Evolutionary conservation across 2,113 vertebrate species (phyloP), one percentile per base, ranked within the genome.

Genomic region (Octodon degus): DNA sequence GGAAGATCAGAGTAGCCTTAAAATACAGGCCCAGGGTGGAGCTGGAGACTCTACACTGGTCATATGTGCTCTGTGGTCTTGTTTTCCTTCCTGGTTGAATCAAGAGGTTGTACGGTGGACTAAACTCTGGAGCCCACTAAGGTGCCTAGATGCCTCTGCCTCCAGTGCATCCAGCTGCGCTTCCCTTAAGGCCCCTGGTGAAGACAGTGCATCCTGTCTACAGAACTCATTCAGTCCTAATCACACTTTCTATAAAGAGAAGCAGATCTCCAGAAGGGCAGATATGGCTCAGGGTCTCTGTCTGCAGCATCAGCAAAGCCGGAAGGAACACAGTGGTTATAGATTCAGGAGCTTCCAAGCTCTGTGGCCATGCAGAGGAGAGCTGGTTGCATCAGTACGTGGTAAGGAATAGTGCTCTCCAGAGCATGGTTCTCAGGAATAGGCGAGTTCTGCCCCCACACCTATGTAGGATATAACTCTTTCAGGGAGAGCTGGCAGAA

Each of bases 1-100:
- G 83, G 87, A 76, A 53, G 53, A 85, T 86, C 89, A 50, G 24
- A 5, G 65, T 93, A 96, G 96, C 97, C 96, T 98, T 96, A 97
- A 93, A 84, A 83, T 70, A 47, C 62, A 86, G 58, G 53, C 89
- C 72, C 65, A 47, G 74, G 43, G 58, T 89, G 79, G 89, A 92
- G 63, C 89, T 89, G 70, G 89, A 67, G 58, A 89, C 55, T 25
- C 72, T 60, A 25, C 83, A 34, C 40, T 94, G 93, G 70, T 77
- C 40, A 53, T 55, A 65, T 27, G 25, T 63, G 25, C 43, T 62
- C 40, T 32, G 11, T 62, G 43, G 70, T 63, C 85, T 94, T 79
- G 22, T 62, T 92, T 80, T 95, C 47, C 76, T 90, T 79, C 80
- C n/a, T 47, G 70, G 53, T 60, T 40, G 19, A 72, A 40, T 72